These are phyloP conservation scores for Tolypeutes matacus DNA, from an alignment of 2,797 vertebrate species.

Conservation along the genomic window DNA sequence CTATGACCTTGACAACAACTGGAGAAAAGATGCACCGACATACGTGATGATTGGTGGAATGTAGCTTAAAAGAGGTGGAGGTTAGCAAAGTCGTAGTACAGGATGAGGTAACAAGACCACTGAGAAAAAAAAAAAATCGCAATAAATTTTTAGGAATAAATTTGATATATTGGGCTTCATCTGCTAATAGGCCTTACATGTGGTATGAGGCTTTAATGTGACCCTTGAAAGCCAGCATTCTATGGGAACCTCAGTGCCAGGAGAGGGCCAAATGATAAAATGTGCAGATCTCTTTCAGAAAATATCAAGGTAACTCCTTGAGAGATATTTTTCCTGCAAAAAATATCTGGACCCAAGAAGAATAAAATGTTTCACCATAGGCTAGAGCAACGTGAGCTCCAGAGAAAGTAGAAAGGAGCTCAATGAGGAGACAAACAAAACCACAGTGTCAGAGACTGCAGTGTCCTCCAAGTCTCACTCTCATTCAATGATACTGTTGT, in stretches of 20 bases:
- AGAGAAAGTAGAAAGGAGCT: not conserved
- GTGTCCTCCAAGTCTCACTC: not conserved
- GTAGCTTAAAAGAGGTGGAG: not conserved
- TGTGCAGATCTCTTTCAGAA: not conserved
- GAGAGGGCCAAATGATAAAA: not conserved
- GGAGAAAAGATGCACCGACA: not conserved
- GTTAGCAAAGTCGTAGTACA: not conserved
- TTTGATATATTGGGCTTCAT: not conserved
- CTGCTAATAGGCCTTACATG: not conserved
- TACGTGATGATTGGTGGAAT: not conserved
- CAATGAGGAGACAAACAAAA: not conserved
- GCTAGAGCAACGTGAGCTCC: not conserved
- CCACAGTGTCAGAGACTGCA: not conserved
- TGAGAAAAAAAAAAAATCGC: not conserved
- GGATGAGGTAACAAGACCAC: not conserved
- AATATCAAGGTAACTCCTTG: not conserved
- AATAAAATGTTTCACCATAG: not conserved
- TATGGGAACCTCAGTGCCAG: not conserved
- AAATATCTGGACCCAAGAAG: not conserved
- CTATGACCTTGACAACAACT: not conserved
- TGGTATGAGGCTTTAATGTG: not conserved
- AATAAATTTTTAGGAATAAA: not conserved
- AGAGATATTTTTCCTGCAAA: not conserved
- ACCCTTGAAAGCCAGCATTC: not conserved
- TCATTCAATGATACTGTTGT: not conserved